These are phyloP conservation scores for Dolichallabes microphthalmus DNA, from an alignment of 2,113 vertebrate species.

Conservation along the genomic window DNA sequence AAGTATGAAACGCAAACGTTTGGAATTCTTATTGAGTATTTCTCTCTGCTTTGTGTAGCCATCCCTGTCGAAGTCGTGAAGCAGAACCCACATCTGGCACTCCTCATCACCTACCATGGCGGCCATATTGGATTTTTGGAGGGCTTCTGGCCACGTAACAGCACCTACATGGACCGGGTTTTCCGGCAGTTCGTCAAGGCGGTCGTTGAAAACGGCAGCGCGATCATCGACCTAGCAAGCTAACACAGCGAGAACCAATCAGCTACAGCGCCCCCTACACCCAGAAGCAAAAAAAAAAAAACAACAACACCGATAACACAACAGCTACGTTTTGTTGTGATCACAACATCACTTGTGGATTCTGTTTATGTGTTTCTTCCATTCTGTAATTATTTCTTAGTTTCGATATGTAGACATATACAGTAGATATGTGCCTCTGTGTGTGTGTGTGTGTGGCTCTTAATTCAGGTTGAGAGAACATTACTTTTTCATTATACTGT, in stretches of 20 bases:
- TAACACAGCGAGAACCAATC: slow-evolving; percentile 45
- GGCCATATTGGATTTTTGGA: slow-evolving; percentile 98
- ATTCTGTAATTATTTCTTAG: background rate
- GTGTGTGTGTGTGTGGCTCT: background rate
- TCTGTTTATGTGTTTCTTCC: background rate
- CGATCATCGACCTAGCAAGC: slow-evolving; percentile 69
- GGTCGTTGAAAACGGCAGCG: slow-evolving; percentile 84
- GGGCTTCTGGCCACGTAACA: slow-evolving; percentile 91
- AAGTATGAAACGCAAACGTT: background rate
- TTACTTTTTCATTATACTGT: slow-evolving; percentile 27
- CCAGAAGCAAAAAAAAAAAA: slow-evolving; percentile 61
- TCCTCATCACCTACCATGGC: slow-evolving; percentile 91
- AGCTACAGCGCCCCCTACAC: slow-evolving; percentile 40
- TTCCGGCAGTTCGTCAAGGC: slow-evolving; percentile 95
- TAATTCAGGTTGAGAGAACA: slow-evolving; percentile 24
- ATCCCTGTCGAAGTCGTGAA: slow-evolving; percentile 92
- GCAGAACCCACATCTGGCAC: slow-evolving; percentile 93
- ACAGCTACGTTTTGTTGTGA: slow-evolving; percentile 38
- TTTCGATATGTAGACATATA: background rate
- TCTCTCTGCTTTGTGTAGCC: slow-evolving; percentile 66
- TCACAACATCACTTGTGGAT: background rate
- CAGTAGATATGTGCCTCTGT: background rate
- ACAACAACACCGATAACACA: background rate
- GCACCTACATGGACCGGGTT: slow-evolving; percentile 98
- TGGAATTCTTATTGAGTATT: background rate